Evolutionary conservation across 2,888 invertebrate species (phyloP).

Genomic region (Volucella zonaria): DNA sequence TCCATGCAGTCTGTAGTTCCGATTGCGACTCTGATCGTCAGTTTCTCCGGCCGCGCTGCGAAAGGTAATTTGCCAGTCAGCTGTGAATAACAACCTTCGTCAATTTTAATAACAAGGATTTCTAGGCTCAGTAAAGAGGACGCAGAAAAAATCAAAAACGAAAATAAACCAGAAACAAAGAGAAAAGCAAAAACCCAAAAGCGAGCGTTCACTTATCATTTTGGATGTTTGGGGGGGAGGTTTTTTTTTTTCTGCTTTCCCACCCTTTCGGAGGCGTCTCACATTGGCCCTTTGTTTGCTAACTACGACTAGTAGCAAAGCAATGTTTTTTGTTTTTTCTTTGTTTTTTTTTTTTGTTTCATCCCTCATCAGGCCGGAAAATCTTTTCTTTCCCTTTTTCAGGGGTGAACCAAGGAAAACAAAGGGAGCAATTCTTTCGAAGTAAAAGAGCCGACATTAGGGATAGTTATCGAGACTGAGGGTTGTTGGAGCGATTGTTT

Average conservation of each 20-base stretch:
- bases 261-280: not conserved
- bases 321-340: constrained; percentile 32
- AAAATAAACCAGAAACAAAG: too few relatives aligned
- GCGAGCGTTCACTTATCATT: constrained; percentile 57
- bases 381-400: constrained; percentile 34
- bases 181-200: not conserved
- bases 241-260: constrained; percentile 13
- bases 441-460: constrained; percentile 4
- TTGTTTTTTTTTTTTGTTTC: constrained; percentile 20
- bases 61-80: constrained; percentile 60
- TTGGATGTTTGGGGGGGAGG: constrained; percentile 44
- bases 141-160: constrained; percentile 37
- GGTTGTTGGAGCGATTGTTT: too few relatives aligned
- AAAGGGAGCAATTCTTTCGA: constrained; percentile 49
- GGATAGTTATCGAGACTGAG: not conserved
- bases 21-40: not conserved
- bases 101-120: constrained; percentile 66
- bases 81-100: constrained; percentile 69
- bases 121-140: constrained; percentile 51
- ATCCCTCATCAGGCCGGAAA: constrained; percentile 55
- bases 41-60: not conserved
- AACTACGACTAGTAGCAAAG: constrained; percentile 3
- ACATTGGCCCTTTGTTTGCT: constrained; percentile 6
- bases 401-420: constrained; percentile 30
- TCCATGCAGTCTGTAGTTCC: too few relatives aligned